Evolutionary conservation across 2,797 vertebrate species (phyloP), one percentile per base, ranked within the genome.

Genomic region (Danio choprae): DNA sequence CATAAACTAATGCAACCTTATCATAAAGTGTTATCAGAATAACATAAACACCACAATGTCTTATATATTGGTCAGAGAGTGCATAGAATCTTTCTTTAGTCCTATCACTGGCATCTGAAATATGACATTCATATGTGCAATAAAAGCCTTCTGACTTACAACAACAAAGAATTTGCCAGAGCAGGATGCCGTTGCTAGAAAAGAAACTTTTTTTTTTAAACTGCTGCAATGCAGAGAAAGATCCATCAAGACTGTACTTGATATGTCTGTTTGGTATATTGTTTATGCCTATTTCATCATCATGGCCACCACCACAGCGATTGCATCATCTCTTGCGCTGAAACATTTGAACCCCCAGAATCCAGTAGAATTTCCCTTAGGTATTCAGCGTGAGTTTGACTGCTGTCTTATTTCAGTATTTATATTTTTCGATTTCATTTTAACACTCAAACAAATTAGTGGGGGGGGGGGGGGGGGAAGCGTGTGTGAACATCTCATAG

Each of bases 101-200:
- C 7, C 41, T 36, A 38, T 59, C 16, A 1, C 12, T 59, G 10
- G 40, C 65, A 48, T 79, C n/a, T 59, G 36, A 69, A 79, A 71
- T 48, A 43, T 43, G 13, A 63, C 38, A 16, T 29, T 63, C 7
- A 29, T 36, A 63, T 16, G n/a, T 53, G 58, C 36, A 79, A 71
- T 62, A 53, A 60, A 79, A 79, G 43, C 65, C 22, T 59, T 78
- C 64, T 70, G 56, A 64, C 59, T 46, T 18, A 82, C 48, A 83
- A 64, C 29, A 83, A 74, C 68, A 67, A 63, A 85, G 86, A 84
- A 63, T 51, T 79, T 79, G 65, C 70, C 79, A 80, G 71, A 84
- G 46, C 11, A 74, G 44, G 15, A 67, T 62, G 40, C 58, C 43
- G 38, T 5, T 75, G n/a, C 13, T 80, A 69, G 68, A 70, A 50